phyloP scores from a whole-genome alignment of 2,113 vertebrate species.

The Stictonetta naevosa region DNA sequence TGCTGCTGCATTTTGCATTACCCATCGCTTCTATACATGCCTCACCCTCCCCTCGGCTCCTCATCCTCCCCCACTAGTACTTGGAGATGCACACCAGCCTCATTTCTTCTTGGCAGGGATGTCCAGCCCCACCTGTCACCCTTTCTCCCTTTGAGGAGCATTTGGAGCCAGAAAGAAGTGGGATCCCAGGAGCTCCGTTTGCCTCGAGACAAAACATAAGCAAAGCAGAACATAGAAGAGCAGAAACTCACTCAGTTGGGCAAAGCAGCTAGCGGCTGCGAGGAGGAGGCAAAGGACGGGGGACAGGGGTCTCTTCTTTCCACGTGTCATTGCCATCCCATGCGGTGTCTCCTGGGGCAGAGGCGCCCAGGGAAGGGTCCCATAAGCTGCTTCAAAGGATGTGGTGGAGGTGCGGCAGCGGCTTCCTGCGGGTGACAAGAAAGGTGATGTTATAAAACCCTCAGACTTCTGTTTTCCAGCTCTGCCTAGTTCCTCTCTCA shows the following conservation, averaged over 20 bases:
- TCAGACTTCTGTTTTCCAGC: not conserved
- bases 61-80: too few species aligned
- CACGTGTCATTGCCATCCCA: constrained; percentile 58
- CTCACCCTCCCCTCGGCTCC: not conserved
- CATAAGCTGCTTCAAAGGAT: constrained; percentile 69
- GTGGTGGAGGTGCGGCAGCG: not conserved
- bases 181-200: not conserved
- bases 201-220: not conserved
- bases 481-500: not conserved
- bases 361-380: constrained; percentile 45
- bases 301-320: constrained; percentile 38
- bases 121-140: not conserved
- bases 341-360: constrained; percentile 24
- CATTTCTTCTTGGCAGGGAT: not conserved
- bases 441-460: not conserved
- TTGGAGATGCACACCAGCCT: not conserved
- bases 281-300: constrained; percentile 68
- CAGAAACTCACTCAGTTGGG: constrained; percentile 72
- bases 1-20: not conserved
- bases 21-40: accelerated
- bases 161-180: not conserved
- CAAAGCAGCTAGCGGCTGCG: constrained; percentile 54
- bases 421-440: constrained; percentile 12
- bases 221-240: not conserved
- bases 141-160: not conserved